Evolutionary conservation across 2,113 vertebrate genomes (phyloP), one percentile per base, ranked within the genome.

Genomic region (Corythoichthys intestinalis): DNA sequence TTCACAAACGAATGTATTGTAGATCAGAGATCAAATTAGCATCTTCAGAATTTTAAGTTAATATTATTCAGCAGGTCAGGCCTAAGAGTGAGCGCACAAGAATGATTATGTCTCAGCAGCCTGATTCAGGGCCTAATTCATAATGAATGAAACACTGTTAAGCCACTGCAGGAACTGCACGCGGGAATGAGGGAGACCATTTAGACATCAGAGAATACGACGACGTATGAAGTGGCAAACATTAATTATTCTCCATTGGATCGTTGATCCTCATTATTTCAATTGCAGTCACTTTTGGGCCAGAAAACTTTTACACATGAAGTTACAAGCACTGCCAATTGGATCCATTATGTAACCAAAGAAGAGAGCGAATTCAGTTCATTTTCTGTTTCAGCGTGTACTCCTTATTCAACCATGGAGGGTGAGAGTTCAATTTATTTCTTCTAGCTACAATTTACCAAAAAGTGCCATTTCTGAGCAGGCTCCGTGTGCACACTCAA

Each of bases 101-200:
- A 88, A 89, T 88, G 74, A 86, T 87, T 87, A 69, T 89, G 81
- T 80, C 86, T 80, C 71, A 71, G 44, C 80, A 82, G 79, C 87
- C 84, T 79, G 88, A 87, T 87, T 88, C 84, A 72, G 78, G 69
- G 58, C 69, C 65, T 76, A 61, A 80, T 83, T 67, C 78, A 86
- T 85, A 71, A 88, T 84, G 76, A 76, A 85, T 83, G 77, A 87
- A 86, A 83, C 66, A 71, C 67, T 82, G 57, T 79, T 78, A 81
- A 77, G 76, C 72, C 39, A 67, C 44, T 72, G 71, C 58, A 74
- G 47, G 61, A 41, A 67, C 17, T 65, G 48, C 80, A 65, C 67
- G 48, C 65, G 44, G 15, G 34, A 71, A 58, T 11, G 35, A 64
- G 46, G 54, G 69, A 49, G 46, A 75, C 12, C 17, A 71, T 69